Percentiles rank a stretch among this genome's conserved stretches.
phyloP scores from a whole-genome alignment of 1,140 invertebrate species.

The Neodiprion lecontei region DNA sequence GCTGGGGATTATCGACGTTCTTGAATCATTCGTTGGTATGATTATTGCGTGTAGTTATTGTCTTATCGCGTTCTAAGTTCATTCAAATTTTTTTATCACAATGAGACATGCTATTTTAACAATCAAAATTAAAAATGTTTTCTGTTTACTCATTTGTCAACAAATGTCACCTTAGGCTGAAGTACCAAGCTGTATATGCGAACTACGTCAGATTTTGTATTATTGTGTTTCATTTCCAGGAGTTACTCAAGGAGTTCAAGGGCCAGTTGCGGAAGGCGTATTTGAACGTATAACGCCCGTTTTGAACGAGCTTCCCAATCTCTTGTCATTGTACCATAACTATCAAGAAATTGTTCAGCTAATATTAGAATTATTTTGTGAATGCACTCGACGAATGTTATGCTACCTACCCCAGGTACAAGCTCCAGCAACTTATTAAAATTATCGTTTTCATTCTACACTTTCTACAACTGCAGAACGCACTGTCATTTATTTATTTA shows the following conservation, averaged over 20 bases:
- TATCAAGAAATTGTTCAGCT: constrained; percentile 82
- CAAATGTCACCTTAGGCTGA: too few relatives aligned
- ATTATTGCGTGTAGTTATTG: not conserved
- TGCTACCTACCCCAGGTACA: constrained; percentile 68
- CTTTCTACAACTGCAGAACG: not conserved
- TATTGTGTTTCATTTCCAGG: constrained; percentile 47
- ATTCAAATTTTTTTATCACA: constrained; percentile 11
- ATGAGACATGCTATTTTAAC: constrained; percentile 11
- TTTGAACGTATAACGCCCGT: constrained; percentile 72
- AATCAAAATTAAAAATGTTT: not conserved
- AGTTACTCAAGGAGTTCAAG: constrained; percentile 67
- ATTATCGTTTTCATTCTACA: not conserved
- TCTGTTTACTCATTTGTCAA: not conserved
- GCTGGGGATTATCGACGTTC: constrained; percentile 67
- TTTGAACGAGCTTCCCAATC: constrained; percentile 69
- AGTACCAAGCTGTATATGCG: too few relatives aligned
- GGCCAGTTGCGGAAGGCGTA: constrained; percentile 66
- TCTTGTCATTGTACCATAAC: constrained; percentile 81
- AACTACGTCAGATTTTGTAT: too few relatives aligned
- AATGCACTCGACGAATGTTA: constrained; percentile 74
- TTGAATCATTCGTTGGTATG: constrained; percentile 72
- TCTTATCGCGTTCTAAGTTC: not conserved
- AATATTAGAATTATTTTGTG: constrained; percentile 77
- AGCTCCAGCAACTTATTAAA: constrained; percentile 16
- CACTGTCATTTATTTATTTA: constrained; percentile 11